Evolutionary conservation across 2,797 vertebrate genomes (phyloP), one percentile per base, ranked within the genome.

Genomic region (Tympanoctomys barrerae): DNA sequence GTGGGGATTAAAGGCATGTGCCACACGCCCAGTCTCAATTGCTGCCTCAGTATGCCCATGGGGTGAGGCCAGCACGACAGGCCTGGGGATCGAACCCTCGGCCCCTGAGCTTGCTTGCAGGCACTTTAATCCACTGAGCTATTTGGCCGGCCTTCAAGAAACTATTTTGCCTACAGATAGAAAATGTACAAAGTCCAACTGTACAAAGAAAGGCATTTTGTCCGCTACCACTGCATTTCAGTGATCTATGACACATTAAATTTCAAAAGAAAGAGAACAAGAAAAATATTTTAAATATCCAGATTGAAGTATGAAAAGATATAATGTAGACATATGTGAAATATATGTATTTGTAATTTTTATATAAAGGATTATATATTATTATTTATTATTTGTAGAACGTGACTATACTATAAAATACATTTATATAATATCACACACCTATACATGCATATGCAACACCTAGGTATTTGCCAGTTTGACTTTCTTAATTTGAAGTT

Each of bases 181-280:
- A 79, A 91, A 81, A 64, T 24, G 61, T 0, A 82, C 4, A n/a
- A 3, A 64, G 16, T 4, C 5, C 18, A 78, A 33, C 2, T 61
- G 0, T 10, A 54, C 26, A 49, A 13, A 42, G 49, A 84, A 19
- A 66, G 1, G 1, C 42, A 71, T 91, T 64, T 33, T 68, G n/a
- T 59, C 39, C 90, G 9, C 4, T 6, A 54, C 80, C 16, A 59
- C 57, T 22, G 33, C 71, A 73, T 80, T 62, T 95, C 64, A 80
- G 12, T 80, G 31, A 3, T 66, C 22, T 59, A 1, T 73, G 52
- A 52, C 75, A 61, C 2, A 61, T 2, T 54, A 42, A 54, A 71
- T 91, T 54, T 90, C n/a, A 75, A 88, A 90, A 87, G 28, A 92
- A 89, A 59, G 7, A 54, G 33, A 66, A n/a, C 62, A 78, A 90